These are phyloP conservation scores for Saccostrea echinata DNA, from an alignment of 1,140 invertebrate genomes.

Conservation along the genomic window DNA sequence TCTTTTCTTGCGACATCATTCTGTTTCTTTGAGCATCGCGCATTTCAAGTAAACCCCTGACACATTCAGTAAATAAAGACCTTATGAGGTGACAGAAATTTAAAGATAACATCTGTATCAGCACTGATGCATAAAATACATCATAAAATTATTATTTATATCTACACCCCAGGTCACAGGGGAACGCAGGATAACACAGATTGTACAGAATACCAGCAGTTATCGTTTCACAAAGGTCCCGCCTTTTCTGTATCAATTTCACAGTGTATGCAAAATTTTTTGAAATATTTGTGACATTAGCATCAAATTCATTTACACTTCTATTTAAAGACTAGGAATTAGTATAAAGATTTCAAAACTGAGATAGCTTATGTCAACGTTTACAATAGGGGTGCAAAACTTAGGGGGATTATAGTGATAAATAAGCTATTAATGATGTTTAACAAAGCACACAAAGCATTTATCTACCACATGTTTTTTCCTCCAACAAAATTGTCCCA, in stretches of 20 bases:
- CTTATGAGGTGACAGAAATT: constrained; percentile 19
- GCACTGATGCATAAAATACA: constrained; percentile 19
- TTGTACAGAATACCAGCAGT: not conserved
- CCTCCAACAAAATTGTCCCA: no score
- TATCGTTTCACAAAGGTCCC: constrained; percentile 7
- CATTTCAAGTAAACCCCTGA: not conserved
- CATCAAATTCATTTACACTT: not conserved
- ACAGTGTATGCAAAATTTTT: not conserved
- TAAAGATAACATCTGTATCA: not conserved
- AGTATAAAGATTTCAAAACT: not conserved
- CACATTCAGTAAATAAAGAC: constrained; percentile 17
- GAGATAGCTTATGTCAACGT: no score
- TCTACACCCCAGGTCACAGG: not conserved
- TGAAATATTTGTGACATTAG: not conserved
- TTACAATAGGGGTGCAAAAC: no score
- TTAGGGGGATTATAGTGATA: no score
- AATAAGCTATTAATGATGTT: no score
- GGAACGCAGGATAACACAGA: not conserved
- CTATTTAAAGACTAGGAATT: not conserved
- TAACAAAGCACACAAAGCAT: no score
- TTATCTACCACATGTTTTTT: no score
- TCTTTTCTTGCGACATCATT: constrained; percentile 14
- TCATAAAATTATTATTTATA: constrained; percentile 28
- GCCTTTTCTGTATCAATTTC: constrained; percentile 8
- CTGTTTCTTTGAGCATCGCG: not conserved